Conservation (phyloP, 2,113 vertebrate genomes). For the Myotis brandtii region DNA sequence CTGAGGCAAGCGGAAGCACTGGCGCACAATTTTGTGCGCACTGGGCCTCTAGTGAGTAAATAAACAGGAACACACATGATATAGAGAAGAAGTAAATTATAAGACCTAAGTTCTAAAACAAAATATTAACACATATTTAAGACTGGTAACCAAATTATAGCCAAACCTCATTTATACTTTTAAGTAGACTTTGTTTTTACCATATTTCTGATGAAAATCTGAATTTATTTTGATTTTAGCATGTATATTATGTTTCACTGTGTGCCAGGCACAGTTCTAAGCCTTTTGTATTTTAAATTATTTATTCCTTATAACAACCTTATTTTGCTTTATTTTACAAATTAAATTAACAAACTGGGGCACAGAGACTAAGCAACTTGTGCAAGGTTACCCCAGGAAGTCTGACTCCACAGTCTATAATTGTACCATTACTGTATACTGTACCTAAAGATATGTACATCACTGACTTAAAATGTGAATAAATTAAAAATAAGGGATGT, state of each 20-base stretch:
- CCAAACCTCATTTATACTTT: conserved; percentile 27
- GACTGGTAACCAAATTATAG: not conserved
- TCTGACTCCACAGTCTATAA: not conserved
- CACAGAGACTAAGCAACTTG: not conserved
- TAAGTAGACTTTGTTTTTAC: not conserved
- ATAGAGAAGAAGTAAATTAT: not conserved
- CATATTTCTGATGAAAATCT: conserved; percentile 9
- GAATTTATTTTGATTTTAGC: conserved; percentile 42
- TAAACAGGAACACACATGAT: not conserved
- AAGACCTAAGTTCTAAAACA: conserved; percentile 4
- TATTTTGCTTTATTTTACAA: conserved; percentile 51
- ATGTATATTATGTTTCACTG: not conserved
- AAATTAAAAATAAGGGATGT: conserved; percentile 18
- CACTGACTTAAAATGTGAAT: conserved; percentile 34
- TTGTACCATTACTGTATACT: not conserved
- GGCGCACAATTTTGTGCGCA: too few relatives aligned
- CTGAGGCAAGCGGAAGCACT: too few relatives aligned
- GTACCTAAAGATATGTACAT: not conserved
- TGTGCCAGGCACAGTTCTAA: not conserved
- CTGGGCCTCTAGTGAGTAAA: not conserved
- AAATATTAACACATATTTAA: not conserved
- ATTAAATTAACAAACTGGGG: not conserved
- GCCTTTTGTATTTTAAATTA: conserved; percentile 4
- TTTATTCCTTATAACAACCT: not conserved
- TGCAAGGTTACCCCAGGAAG: not conserved